Evolutionary conservation across 1,140 invertebrate species (phyloP).

Genomic region (Antheraea mylitta): DNA sequence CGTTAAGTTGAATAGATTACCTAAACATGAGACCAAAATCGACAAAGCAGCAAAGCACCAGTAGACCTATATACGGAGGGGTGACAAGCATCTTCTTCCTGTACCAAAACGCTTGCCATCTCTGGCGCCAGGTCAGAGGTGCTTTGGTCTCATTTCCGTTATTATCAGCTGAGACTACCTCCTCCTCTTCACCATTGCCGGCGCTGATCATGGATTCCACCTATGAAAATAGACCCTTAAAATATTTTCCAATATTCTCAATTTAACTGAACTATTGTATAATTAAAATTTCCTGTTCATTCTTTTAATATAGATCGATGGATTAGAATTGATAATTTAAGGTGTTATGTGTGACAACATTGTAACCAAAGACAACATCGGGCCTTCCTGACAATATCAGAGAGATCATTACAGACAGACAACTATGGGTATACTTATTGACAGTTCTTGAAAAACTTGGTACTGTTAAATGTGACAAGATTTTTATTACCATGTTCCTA

Average conservation of each 20-base stretch:
- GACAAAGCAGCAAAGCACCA: conserved; percentile 77
- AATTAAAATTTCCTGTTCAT: no score
- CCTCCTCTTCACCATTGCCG: conserved; percentile 57
- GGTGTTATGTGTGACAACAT: no score
- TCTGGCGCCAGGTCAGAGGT: conserved; percentile 58
- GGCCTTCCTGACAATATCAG: no score
- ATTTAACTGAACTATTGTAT: background rate
- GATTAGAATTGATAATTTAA: no score
- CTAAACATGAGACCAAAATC: conserved; percentile 81
- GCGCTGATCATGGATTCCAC: conserved; percentile 72
- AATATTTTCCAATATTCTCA: background rate
- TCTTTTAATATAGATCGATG: no score
- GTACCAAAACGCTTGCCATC: conserved; percentile 65
- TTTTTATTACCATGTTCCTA: no score
- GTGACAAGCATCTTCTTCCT: conserved; percentile 72
- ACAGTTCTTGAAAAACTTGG: no score
- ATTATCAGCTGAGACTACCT: conserved; percentile 55
- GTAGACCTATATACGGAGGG: conserved; percentile 74
- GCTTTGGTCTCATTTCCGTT: conserved; percentile 70
- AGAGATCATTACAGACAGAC: no score
- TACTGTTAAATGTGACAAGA: no score
- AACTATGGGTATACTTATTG: no score
- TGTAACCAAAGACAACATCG: no score
- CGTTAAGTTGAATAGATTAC: conserved; percentile 35
- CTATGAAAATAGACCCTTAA: conserved; percentile 29